Conservation (phyloP, 2,113 vertebrate genomes). For the Bos javanicus region DNA sequence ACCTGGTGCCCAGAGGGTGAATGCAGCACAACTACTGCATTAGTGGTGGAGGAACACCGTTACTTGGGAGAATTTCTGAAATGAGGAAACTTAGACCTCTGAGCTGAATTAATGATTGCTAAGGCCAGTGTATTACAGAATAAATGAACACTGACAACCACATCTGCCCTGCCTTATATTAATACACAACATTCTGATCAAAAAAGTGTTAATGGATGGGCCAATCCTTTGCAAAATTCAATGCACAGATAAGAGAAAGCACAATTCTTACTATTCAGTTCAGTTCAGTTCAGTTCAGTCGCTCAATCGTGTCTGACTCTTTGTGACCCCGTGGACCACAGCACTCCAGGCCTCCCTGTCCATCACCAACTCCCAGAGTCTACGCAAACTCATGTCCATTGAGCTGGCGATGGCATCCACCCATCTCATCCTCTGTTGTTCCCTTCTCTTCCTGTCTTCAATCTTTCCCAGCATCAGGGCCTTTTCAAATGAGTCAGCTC, state of each 20-base stretch:
- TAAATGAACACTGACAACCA: not conserved
- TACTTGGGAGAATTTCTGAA: not conserved
- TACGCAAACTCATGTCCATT: not conserved
- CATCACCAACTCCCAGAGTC: not conserved
- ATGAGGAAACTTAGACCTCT: not conserved
- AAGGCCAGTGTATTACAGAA: not conserved
- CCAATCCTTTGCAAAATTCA: not conserved
- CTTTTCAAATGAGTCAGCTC: not conserved
- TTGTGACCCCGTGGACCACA: not conserved
- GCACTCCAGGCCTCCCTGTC: not conserved
- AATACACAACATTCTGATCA: not conserved
- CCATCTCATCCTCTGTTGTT: not conserved
- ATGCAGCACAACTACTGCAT: rapidly evolving
- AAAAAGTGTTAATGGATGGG: not conserved
- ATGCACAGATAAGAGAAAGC: not conserved
- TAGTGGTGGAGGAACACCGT: not conserved
- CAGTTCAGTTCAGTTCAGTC: not conserved
- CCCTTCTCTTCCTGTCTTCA: not conserved
- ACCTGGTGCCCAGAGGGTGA: too few species aligned
- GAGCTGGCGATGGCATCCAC: not conserved
- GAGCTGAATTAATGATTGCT: too few species aligned
- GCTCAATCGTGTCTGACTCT: rapidly evolving
- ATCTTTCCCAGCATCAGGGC: not conserved
- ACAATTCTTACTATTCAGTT: not conserved
- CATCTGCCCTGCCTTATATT: not conserved